These are phyloP conservation scores for Drosophila lacertosa DNA, from an alignment of 1,140 invertebrate species.

Conservation along the genomic window DNA sequence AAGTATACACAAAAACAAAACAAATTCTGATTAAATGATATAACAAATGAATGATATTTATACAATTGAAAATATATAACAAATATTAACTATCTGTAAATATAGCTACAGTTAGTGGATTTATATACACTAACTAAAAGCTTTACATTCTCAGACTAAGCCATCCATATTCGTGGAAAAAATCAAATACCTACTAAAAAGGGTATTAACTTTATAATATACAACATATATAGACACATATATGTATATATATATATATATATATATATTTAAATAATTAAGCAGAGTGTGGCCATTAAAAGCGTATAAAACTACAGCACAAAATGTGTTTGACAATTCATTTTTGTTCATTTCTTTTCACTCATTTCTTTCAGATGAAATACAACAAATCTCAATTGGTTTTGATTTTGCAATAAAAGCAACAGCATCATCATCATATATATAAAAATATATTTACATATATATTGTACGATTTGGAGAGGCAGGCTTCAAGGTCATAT, in stretches of 20 bases:
- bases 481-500: slow-evolving; percentile 65
- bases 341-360: slow-evolving; percentile 21
- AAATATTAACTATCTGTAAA: too few relatives aligned
- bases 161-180: too few relatives aligned
- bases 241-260: too few relatives aligned
- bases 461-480: slow-evolving; percentile 17
- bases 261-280: slow-evolving; percentile 20
- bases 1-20: not conserved
- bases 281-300: slow-evolving; percentile 24
- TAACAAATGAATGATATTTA: not conserved
- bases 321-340: slow-evolving; percentile 44
- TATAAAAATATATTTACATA: not conserved
- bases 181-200: too few relatives aligned
- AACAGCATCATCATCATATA: slow-evolving; percentile 31
- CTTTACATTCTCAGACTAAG: too few relatives aligned
- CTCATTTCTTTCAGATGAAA: slow-evolving; percentile 54
- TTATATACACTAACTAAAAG: too few relatives aligned
- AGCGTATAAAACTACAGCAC: slow-evolving; percentile 19
- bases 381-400: slow-evolving; percentile 72
- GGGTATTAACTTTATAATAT: not conserved
- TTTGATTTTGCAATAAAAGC: slow-evolving; percentile 66
- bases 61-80: not conserved
- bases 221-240: too few relatives aligned
- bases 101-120: too few relatives aligned
- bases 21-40: too few relatives aligned